Base-by-base conservation (phyloP, 2,797 vertebrate genomes). In the Brotula barbata region DNA sequence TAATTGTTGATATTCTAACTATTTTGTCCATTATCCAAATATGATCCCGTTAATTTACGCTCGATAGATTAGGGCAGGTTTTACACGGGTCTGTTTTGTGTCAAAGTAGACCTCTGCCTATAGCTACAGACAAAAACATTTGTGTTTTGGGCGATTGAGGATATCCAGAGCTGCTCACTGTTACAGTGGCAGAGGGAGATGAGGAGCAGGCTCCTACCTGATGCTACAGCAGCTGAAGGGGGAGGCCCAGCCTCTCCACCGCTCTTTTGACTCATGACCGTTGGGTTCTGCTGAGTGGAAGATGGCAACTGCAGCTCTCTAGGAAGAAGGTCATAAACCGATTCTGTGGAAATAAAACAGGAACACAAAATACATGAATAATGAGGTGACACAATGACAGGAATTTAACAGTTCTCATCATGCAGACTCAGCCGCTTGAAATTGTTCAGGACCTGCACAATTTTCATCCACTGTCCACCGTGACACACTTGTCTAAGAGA, bases 201-300 rank as follows among this genome's bases (percentile, higher is more conserved):
- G 55, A 79, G 78, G 86, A 87, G 71, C 63, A 75, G 87, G 87
- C 86, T 88, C 93, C 91, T 96, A 99, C 96, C 97, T 93, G 95
- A 93, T 91, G 94, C 91, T 72, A 94, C 87, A 78, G 93, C 90
- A 83, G 92, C 92, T 73, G 94, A 91, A 86, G 93, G 93, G 78
- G 94, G 94, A 89, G 94, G 94, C 57, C 94, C 93, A 31, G 93
- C 93, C 93, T 97, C 96, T 70, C 96, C 96, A 47, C 94, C 97
- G 1, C 96, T 98, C 78, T 94, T 96, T 92, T 98, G 96, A 92
- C 96, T 98, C 96, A 98, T 98, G 90, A 91, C 91, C 88, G 92
- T 91, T 86, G 89, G 88, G 73, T 87, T 91, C 83, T 90, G 92
- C 82, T 94, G 93, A 88, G 87, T 90, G 83, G 91, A 91, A 83